Base-by-base conservation (phyloP, 1,140 invertebrate genomes). In the Portunus trituberculatus region DNA sequence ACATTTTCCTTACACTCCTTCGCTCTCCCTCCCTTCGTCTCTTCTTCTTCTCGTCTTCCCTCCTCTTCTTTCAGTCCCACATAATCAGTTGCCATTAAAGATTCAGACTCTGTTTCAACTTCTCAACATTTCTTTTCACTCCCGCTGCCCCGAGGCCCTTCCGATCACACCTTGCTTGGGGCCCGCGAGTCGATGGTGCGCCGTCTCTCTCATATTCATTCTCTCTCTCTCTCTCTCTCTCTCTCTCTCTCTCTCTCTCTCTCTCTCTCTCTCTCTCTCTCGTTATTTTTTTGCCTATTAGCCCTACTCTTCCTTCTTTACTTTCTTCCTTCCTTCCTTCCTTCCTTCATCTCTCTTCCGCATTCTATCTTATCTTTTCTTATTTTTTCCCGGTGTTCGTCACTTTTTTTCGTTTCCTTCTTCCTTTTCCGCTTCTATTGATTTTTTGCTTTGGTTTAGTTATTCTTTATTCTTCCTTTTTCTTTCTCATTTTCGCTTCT, bases 41-140 rank as follows among this genome's bases (percentile, higher is more conserved):
- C 67, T 20, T 76, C 59, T 25, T 8, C 59, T 25, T 76, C 59
- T 20, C n/a, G 12, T n/a, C 39, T 39, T 25, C 8, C n/a, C 20
- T 25, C 20, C 67, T n/a, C 4, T 20, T 32, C 67, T 8, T 25
- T n/a, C 20, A 7, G 12, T 76, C 67, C 12, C 67, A 76, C 67
- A 76, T 76, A 76, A 76, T 76, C 67, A 76, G 12, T 25, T 76
- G 67, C 67, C 67, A 76, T 76, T n/a, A 76, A 76, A 76, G 16
- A 45, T 46, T 88, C 86, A 45, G 16, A 45, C 10, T 0, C 86
- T 88, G 32, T 88, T 46, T 88, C 45, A 45, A 39, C 45, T 88
- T 88, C 86, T 88, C 86, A 45, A 39, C 45, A 39, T 88, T 46
- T 32, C 86, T 31, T 88, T 88, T 46, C 45, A 39, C 45, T 46